Base-by-base conservation (phyloP, 2,113 vertebrate species). In the Corythornis madagascariensis region DNA sequence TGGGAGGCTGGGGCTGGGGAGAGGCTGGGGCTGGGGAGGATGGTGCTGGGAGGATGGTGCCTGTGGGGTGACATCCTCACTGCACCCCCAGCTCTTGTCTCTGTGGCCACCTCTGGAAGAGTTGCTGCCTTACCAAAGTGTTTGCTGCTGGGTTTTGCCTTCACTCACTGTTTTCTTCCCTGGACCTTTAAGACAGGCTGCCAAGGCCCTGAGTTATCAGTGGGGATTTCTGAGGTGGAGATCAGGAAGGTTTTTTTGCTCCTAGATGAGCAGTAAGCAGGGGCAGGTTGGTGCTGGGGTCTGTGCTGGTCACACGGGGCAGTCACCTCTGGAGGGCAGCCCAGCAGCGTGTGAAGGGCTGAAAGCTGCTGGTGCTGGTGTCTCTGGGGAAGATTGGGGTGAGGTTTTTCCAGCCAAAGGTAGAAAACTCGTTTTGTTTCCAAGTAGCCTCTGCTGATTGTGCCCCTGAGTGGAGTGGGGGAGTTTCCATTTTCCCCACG, bases 101-200 rank as follows among this genome's bases (percentile, higher is more conserved):
- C 16, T 0, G 0, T 4, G 56, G 24, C 38, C 35, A 2, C 2
- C 8, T 38, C 22, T 10, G n/a, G 6, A 13, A 33, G 31, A 40
- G 24, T n/a, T 79, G 43, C 16, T 8, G 48, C 19, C 13, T 52
- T 52, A 4, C 35, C 42, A 8, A 6, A 73, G 18, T 4, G 6
- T 1, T 20, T 78, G 14, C 16, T 60, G 0, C 9, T 60, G 53
- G 20, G 14, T 14, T 87, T 63, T 60, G 43, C 47, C 29, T 75
- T 29, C 1, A 4, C 29, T 5, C 10, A 16, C 26, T 16, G 2
- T 50, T 80, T 31, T 45, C 19, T 74, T 73, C 31, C 5, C 21
- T 56, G 35, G 16, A 11, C 9, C 22, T 40, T 38, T 11, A 60
- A 63, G 50, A 25, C 9, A 18, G 33, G 31, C 43, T 87, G 45